These are phyloP conservation scores for Calliopum simillimum DNA, from an alignment of 2,888 invertebrate genomes.

Conservation along the genomic window DNA sequence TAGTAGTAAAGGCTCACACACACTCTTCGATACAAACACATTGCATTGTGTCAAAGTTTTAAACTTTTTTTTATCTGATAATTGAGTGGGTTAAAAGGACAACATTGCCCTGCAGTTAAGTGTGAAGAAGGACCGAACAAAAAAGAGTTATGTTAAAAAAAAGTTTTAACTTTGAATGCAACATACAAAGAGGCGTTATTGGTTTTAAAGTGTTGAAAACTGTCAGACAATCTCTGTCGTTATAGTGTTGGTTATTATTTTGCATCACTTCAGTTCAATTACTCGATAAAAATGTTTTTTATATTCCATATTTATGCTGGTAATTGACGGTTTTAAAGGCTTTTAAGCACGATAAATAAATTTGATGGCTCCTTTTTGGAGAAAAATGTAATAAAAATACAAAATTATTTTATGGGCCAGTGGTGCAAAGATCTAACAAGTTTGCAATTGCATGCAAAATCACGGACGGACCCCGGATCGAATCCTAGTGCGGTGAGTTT, in stretches of 20 bases:
- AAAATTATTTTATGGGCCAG: too few species aligned
- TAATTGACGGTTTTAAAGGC: too few species aligned
- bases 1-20: neutral
- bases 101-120: neutral
- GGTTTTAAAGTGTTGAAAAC: neutral
- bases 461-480: too few species aligned
- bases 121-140: neutral
- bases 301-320: too few species aligned
- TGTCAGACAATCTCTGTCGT: neutral
- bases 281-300: too few species aligned
- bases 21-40: neutral
- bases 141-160: neutral
- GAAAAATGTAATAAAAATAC: too few species aligned
- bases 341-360: too few species aligned
- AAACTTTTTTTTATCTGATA: neutral
- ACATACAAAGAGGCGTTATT: neutral
- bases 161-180: neutral
- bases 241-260: neutral
- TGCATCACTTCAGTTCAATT: too few species aligned
- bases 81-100: constrained; percentile 12
- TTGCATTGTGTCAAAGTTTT: neutral
- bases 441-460: too few species aligned
- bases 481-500: too few species aligned
- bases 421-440: too few species aligned
- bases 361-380: too few species aligned